Evolutionary conservation across 2,888 invertebrate species (phyloP), one percentile per base, ranked within the genome.

Genomic region (Idaea dimidiata): DNA sequence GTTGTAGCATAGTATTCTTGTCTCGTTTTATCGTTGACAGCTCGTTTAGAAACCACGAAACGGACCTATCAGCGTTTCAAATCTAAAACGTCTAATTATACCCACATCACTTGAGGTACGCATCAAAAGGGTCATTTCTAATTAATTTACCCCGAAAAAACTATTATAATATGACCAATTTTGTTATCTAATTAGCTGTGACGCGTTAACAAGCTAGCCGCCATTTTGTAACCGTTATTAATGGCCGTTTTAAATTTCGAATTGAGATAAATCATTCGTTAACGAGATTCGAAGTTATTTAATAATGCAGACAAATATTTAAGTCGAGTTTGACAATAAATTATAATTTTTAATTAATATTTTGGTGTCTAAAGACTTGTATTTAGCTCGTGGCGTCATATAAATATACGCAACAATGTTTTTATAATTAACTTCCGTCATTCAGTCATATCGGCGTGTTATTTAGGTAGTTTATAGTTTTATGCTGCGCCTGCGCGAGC

Each of bases 71-170:
- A 82, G 81, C 80, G 76, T 85, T 86, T 80, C 79, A 83, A 86
- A 92, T 91, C 91, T 87, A 86, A 84, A 83, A 86, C 84, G 86
- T 84, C 88, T 92, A 91, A 91, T 91, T 91, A 91, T 90, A 91
- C 91, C 91, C 91, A 89, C 90, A 92, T 92, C 91, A 90, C 82
- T 84, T 78, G 80, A 76, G 81, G 81, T 82, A 84, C 87, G 86
- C 84, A 83, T 87, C 85, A 86, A 86, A 88, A 84, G 83, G 84
- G 84, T 84, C 82, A 85, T 86, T 90, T 89, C 87, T 91, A 91
- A 91, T 91, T 92, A 91, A 92, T 91, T 92, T 90, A 89, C 81
- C 80, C 78, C 84, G 87, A 82, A 85, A 56, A 89, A 89, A 89
- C 88, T 90, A 90, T 90, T 89, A 89, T 89, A 90, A 90, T 91